A percentile compares a stretch with the other conserved stretches of the same genome.
Evolutionary conservation across 2,797 vertebrate genomes (phyloP).

Genomic region (Knipowitschia caucasica): DNA sequence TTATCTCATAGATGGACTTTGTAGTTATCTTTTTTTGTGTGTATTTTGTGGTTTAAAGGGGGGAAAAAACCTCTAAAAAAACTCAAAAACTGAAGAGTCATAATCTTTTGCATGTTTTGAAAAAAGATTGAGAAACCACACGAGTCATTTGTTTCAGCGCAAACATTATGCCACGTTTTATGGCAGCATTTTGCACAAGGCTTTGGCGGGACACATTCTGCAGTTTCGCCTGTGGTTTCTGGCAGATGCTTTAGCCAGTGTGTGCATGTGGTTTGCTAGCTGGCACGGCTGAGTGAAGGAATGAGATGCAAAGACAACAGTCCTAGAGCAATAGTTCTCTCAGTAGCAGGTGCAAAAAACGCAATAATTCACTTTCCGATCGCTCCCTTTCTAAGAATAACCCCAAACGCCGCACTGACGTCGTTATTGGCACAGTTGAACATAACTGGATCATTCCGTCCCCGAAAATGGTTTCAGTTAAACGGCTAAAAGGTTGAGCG

Average conservation of each 20-base stretch:
- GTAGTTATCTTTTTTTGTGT: no score
- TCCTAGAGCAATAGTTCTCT: conserved; percentile 32
- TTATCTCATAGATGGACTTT: no score
- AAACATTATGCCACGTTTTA: no score
- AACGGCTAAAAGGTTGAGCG: conserved; percentile 65
- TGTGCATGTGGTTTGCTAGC: conserved; percentile 51
- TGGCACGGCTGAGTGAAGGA: conserved; percentile 49
- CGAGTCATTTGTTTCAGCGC: no score
- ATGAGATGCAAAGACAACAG: conserved; percentile 41
- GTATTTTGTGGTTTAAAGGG: no score
- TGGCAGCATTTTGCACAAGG: no score
- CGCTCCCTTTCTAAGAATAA: conserved; percentile 28
- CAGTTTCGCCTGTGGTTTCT: conserved; percentile 55
- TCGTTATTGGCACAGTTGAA: conserved; percentile 62
- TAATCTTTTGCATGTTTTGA: no score
- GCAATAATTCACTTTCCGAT: conserved; percentile 18
- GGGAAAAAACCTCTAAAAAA: no score
- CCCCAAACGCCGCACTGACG: conserved; percentile 38
- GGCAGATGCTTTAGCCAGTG: conserved; percentile 41
- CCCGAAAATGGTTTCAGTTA: conserved; percentile 62
- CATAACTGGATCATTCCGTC: conserved; percentile 59
- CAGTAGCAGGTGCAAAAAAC: conserved; percentile 20
- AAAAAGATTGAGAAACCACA: no score
- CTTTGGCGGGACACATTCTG: conserved; percentile 48
- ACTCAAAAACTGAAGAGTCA: no score